Conservation (phyloP, 2,113 vertebrate species). For the Ursus arctos region DNA sequence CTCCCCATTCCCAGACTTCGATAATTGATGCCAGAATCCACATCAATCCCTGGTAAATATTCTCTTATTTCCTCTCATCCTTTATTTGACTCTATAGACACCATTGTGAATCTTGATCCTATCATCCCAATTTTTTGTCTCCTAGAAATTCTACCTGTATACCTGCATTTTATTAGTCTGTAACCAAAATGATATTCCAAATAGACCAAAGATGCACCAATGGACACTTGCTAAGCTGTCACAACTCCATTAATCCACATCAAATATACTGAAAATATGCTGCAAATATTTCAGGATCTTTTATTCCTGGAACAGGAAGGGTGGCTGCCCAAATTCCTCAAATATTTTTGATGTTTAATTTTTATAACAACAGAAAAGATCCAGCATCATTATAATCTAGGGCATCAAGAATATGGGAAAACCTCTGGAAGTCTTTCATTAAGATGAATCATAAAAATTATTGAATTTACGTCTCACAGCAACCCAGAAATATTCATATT, state of each 20-base stretch:
- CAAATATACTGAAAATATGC: neutral
- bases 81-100: neutral
- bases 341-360: constrained; percentile 50
- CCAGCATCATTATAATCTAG: neutral
- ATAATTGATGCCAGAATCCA: constrained; percentile 56
- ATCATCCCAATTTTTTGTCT: neutral
- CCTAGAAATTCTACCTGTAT: neutral
- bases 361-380: constrained; percentile 28
- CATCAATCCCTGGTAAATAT: neutral
- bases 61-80: neutral
- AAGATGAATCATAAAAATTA: neutral
- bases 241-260: neutral
- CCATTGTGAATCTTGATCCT: neutral
- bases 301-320: constrained; percentile 46
- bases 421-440: neutral
- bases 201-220: neutral
- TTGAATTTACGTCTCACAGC: neutral
- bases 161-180: neutral
- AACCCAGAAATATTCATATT: neutral
- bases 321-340: neutral
- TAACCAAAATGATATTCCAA: neutral
- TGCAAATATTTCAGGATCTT: neutral
- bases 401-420: neutral
- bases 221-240: neutral
- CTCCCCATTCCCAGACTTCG: constrained; percentile 37